Evolutionary conservation across 2,888 invertebrate genomes (phyloP).

Genomic region (Eutolmus rufibarbis): DNA sequence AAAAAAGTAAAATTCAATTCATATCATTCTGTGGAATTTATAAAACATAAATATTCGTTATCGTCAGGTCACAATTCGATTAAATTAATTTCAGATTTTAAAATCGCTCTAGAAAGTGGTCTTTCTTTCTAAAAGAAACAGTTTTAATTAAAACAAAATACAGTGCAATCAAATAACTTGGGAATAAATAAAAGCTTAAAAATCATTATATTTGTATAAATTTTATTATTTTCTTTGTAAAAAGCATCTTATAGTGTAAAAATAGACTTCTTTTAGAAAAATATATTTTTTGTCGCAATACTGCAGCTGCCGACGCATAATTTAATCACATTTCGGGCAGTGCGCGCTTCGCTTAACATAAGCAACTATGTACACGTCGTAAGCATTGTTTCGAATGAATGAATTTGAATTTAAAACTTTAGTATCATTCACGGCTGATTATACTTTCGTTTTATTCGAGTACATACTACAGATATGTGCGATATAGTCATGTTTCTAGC

Average conservation of each 20-base stretch:
- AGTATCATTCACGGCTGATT: not conserved
- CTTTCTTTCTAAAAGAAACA: not conserved
- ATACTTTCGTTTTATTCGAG: not conserved
- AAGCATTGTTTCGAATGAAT: not conserved
- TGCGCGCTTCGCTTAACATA: conserved; percentile 19
- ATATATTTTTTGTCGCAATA: conserved; percentile 4
- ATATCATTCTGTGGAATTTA: too few species aligned
- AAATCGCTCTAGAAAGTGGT: not conserved
- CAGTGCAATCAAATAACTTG: not conserved
- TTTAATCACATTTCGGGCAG: conserved; percentile 14
- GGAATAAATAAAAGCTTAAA: not conserved
- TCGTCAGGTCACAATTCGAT: not conserved
- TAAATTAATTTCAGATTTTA: not conserved
- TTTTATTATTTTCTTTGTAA: conserved; percentile 24
- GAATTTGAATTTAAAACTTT: not conserved
- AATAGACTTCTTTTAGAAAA: conserved; percentile 21
- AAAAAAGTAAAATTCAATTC: too few species aligned
- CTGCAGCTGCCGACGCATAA: conserved; percentile 9
- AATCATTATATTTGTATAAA: not conserved
- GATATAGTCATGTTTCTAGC: not conserved
- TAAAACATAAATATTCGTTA: too few species aligned
- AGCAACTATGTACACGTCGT: conserved; percentile 15
- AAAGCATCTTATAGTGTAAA: conserved; percentile 23
- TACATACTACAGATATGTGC: not conserved
- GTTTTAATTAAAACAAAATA: not conserved